Evolutionary conservation across 2,113 vertebrate species (phyloP), one percentile per base, ranked within the genome.

Genomic region (Prochilodus magdalenae): DNA sequence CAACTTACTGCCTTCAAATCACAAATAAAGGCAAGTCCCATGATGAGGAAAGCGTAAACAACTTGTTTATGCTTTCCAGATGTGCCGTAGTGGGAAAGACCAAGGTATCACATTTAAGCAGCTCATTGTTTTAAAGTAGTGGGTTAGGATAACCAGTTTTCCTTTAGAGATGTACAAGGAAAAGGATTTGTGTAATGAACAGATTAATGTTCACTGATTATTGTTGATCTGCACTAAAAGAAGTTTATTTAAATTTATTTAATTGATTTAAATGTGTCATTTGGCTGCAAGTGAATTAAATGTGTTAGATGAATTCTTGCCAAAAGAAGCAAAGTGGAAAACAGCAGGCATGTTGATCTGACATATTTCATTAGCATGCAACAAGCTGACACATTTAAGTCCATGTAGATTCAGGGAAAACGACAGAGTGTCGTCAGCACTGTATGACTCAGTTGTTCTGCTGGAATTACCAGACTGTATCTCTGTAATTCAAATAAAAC

Each of bases 11-110:
- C 36, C 22, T 57, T 44, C 20, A 67, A 69, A 69, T n/a, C 18
- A 24, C 5, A 26, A 47, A 66, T 81, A 62, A 29, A 36, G 57
- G 70, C 69, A 71, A 69, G 40, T 75, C 30, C 59, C 53, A 26
- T 59, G 26, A 75, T 51, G 49, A 13, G 66, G 40, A 20, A 80
- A 57, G 27, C 33, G 60, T 83, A 74, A 80, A 80, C 77, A 70
- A 5, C 26, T 22, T 83, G 47, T 82, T 80, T 78, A 62, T 77
- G 33, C 3, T 69, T 82, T 79, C 71, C 80, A 85, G 73, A 86
- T 88, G 85, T 86, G 40, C 27, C 24, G 57, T 65, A 40, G 49
- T 71, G 33, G 24, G 0, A 63, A 20, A 74, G 24, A 76, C 18
- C 22, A 57, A 2, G 0, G 24, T 66, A 77, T 77, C 22, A 44